Percentiles rank a stretch among this genome's conserved stretches.
Evolutionary conservation across 2,113 vertebrate genomes (phyloP).

Genomic region (Cisticola juncidis): DNA sequence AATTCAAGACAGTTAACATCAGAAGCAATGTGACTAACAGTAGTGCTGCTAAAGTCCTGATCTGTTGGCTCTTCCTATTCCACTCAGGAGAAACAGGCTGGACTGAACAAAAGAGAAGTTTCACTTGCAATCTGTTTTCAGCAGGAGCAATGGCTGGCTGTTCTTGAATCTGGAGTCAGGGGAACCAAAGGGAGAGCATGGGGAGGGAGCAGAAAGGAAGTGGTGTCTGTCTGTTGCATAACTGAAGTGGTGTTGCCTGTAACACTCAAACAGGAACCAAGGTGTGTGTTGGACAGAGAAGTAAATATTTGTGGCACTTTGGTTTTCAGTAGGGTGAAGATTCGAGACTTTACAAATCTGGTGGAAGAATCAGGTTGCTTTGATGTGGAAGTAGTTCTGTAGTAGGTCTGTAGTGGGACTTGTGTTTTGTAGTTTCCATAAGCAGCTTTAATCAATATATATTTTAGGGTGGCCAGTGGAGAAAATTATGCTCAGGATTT

Average conservation of each 20-base stretch:
- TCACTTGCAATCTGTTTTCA: background rate
- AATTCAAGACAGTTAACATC: background rate
- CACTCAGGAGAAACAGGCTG: background rate
- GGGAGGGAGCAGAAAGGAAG: slow-evolving; percentile 45
- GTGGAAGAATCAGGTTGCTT: slow-evolving; percentile 28
- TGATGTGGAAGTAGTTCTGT: slow-evolving; percentile 59
- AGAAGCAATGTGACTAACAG: background rate
- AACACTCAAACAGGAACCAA: slow-evolving; percentile 50
- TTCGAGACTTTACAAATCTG: slow-evolving; percentile 32
- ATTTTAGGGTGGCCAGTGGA: background rate
- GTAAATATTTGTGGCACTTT: slow-evolving; percentile 58
- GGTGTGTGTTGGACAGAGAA: slow-evolving; percentile 55
- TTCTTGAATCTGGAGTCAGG: slow-evolving; percentile 38
- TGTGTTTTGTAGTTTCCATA: slow-evolving; percentile 36
- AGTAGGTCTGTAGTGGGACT: background rate
- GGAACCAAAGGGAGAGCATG: background rate
- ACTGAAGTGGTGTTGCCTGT: slow-evolving; percentile 42
- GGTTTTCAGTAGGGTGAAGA: slow-evolving; percentile 44
- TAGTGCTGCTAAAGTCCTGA: background rate
- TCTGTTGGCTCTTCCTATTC: background rate
- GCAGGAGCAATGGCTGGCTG: slow-evolving; percentile 15
- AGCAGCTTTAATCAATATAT: slow-evolving; percentile 26
- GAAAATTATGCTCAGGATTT: background rate
- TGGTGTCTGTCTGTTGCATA: slow-evolving; percentile 20
- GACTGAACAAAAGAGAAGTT: background rate